Conservation (phyloP, 2,113 vertebrate species). For the Antechinus stuartii region DNA sequence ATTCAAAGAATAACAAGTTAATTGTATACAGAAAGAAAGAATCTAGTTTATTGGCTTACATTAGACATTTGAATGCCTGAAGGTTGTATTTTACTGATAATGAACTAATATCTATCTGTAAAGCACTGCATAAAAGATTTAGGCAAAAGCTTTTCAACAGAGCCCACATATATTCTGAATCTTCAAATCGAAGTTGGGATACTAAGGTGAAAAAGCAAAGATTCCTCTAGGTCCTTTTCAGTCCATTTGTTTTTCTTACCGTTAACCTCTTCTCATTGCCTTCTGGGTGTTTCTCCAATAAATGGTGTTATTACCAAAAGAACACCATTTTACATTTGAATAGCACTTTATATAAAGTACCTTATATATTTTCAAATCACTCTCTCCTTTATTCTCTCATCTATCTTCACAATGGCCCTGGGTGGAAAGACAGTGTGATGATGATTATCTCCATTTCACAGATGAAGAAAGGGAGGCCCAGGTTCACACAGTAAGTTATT, state of each 20-base stretch:
- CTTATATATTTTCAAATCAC: background rate
- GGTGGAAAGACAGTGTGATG: background rate
- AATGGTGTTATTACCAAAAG: background rate
- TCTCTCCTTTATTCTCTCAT: conserved; percentile 26
- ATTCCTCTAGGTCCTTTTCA: background rate
- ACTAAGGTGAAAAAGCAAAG: background rate
- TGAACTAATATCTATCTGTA: conserved; percentile 18
- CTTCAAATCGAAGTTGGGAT: background rate
- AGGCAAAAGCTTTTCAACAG: background rate
- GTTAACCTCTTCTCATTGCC: background rate
- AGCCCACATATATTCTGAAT: background rate
- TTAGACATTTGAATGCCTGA: background rate
- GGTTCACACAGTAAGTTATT: background rate
- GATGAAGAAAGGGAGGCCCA: conserved; percentile 8
- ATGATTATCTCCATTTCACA: background rate
- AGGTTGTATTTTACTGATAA: background rate
- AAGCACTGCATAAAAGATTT: background rate
- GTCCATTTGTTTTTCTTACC: background rate
- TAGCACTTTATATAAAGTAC: background rate
- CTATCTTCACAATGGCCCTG: background rate
- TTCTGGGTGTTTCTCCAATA: background rate
- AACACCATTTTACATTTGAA: background rate
- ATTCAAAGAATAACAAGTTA: background rate
- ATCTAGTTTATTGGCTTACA: background rate
- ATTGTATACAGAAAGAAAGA: background rate